Evolutionary conservation across 2,113 vertebrate species (phyloP), one percentile per base, ranked within the genome.

Genomic region (Phrynosoma blainvillii): DNA sequence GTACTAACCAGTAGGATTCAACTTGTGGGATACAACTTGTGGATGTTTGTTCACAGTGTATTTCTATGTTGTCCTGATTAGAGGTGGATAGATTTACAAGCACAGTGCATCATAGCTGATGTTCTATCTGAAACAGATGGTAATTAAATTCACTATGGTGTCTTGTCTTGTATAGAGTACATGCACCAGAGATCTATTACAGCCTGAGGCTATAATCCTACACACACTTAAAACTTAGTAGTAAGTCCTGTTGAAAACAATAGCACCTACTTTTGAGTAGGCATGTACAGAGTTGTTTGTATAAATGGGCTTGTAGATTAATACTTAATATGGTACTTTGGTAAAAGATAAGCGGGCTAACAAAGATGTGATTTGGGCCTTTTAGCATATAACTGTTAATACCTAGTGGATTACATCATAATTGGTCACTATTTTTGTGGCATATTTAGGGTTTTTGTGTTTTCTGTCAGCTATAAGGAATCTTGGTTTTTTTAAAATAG

Each of bases 341-440:
- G 0, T 30, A 32, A 80, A 36, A 87, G 54, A 36, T 30, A 73
- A 11, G 65, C 40, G 12, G 3, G 1, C 14, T 27, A 32, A 84
- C 52, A n/a, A 86, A 7, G 0, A 0, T 7, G 0, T 30, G 40
- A 42, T 36, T 87, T 79, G 0, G 0, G 4, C 42, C 21, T 11
- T 85, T 0, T 21, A 85, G 25, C 5, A 5, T 30, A 4, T 85
- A 70, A 82, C 32, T 74, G 12, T 32, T 85, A 32, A 0, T 7
- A 47, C 74, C 16, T 62, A 13, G 20, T 75, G 47, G 18, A 40
- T 62, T 84, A 47, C 47, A 71, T 56, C 47, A 71, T 56, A 74
- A 56, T 84, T 20, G 25, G 25, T 36, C 36, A 85, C 40, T 78
- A 14, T 65, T 78, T 23, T 52, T n/a, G 59, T 65, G 42, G 47